Evolutionary conservation across 2,888 invertebrate species (phyloP).

Genomic region (Branchellion lobata): DNA sequence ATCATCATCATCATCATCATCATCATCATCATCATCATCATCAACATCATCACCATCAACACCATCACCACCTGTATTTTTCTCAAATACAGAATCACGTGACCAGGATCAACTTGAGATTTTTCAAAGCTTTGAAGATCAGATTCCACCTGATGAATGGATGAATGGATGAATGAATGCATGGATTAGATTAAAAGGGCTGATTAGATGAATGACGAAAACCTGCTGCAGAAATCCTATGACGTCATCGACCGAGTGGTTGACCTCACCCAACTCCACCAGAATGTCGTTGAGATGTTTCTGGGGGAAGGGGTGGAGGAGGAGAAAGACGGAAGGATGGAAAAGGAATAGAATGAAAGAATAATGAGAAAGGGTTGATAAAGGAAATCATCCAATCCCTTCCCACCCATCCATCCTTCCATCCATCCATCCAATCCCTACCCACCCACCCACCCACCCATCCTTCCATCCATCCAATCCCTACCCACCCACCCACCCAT

Average conservation of each 20-base stretch:
- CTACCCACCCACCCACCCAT: no score
- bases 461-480: no score
- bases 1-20: not conserved
- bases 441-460: no score
- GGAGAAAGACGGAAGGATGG: no score
- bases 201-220: not conserved
- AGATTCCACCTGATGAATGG: slow-evolving; percentile 52
- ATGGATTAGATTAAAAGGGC: not conserved
- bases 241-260: slow-evolving; percentile 59
- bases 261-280: slow-evolving; percentile 60
- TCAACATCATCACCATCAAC: not conserved
- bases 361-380: no score
- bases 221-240: slow-evolving; percentile 56
- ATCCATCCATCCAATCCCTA: no score
- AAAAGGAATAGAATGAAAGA: not conserved
- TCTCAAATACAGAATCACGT: slow-evolving; percentile 60
- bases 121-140: slow-evolving; percentile 56
- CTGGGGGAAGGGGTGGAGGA: slow-evolving; percentile 51
- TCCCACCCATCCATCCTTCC: no score
- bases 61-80: slow-evolving; percentile 57
- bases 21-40: not conserved
- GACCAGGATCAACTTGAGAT: slow-evolving; percentile 60
- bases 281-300: slow-evolving; percentile 58
- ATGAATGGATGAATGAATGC: not conserved
- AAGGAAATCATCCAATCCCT: no score